Evolutionary conservation across 2,113 vertebrate species (phyloP), one percentile per base, ranked within the genome.

Genomic region (Neodon shergylaensis): DNA sequence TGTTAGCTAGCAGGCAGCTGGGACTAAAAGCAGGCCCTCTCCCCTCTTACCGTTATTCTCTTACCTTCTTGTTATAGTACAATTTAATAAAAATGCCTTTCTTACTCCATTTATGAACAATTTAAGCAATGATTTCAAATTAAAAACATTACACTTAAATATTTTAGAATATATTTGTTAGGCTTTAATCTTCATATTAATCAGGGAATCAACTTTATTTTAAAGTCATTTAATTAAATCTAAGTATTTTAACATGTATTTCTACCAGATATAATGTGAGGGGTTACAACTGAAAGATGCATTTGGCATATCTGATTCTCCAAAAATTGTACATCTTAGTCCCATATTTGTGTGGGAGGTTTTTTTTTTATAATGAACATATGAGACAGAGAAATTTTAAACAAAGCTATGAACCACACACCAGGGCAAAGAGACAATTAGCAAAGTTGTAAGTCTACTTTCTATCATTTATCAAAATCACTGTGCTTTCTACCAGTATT

Each of bases 381-480:
- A 44, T 70, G 13, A 28, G 0, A 78, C 31, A 86, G 21, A 63
- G 3, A 73, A 76, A 93, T 11, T 84, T 88, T 76, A 66, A 26
- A 83, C 68, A 14, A 4, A 42, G 36, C 16, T 85, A 1, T 61
- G n/a, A 8, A 17, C 73, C 7, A 44, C 5, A 39, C 21, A 26
- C 5, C 1, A 52, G 14, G 16, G 8, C 5, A 95, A 84, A 90
- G 19, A 49, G 31, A 70, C 0, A 66, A 17, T 66, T 94, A 52
- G 61, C 42, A 65, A 84, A 93, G 61, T 5, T 84, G 28, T 61
- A 65, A 93, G 83, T 87, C 44, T 61, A 22, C 4, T 70, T 97
- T 47, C 19, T 3, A 52, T 31, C 52, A 88, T 86, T 94, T 97
- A 87, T 76, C 74, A 73, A 93, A 94, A 58, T 52, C 28, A 72